Conservation (phyloP, 2,888 invertebrate genomes). For the Trachelus iudaicus region DNA sequence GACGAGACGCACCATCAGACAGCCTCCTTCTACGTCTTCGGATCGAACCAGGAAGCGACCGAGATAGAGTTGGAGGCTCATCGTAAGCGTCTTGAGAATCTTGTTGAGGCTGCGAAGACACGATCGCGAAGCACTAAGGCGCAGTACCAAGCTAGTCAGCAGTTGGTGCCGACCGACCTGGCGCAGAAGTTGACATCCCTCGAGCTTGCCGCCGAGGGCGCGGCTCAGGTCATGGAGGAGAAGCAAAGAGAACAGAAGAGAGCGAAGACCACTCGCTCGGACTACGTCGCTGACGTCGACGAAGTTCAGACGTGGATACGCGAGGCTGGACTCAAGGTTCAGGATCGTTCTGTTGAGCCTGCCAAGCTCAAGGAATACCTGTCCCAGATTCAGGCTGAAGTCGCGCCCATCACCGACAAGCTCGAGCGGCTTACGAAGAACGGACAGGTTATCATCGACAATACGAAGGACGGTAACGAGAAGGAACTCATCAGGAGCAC, state of each 20-base stretch:
- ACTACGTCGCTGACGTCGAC: constrained; percentile 83
- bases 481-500: constrained; percentile 80
- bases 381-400: constrained; percentile 81
- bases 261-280: constrained; percentile 83
- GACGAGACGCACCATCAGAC: constrained; percentile 66
- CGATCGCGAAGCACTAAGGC: constrained; percentile 63
- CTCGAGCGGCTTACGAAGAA: constrained; percentile 82
- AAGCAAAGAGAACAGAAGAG: constrained; percentile 89
- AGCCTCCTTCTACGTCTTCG: constrained; percentile 77
- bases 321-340: constrained; percentile 84
- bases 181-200: constrained; percentile 83
- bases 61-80: constrained; percentile 73
- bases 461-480: constrained; percentile 82
- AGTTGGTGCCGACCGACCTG: constrained; percentile 76
- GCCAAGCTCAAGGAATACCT: constrained; percentile 81
- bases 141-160: constrained; percentile 64
- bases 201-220: constrained; percentile 83
- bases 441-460: constrained; percentile 82
- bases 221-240: constrained; percentile 85
- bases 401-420: constrained; percentile 78
- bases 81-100: constrained; percentile 52
- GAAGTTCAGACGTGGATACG: constrained; percentile 86
- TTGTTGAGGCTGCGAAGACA: constrained; percentile 54
- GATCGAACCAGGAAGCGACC: constrained; percentile 75
- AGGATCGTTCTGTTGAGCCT: constrained; percentile 84